These are phyloP conservation scores for Rhimphoctona megacephalus DNA, from an alignment of 2,888 invertebrate genomes.

Conservation along the genomic window DNA sequence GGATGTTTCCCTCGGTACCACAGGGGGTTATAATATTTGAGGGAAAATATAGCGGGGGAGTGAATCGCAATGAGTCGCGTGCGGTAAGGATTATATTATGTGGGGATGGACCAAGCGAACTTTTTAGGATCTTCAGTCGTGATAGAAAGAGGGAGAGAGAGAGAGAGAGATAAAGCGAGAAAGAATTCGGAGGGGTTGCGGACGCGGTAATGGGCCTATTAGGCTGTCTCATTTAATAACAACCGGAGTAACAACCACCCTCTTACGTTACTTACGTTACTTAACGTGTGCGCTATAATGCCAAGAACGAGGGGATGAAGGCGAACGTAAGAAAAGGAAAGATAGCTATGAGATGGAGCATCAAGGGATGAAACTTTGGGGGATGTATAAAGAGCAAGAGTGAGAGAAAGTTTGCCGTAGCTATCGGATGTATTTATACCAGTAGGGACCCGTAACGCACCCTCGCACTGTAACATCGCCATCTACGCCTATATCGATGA, in stretches of 20 bases:
- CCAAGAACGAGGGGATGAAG: constrained; percentile 34
- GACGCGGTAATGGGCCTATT: constrained; percentile 84
- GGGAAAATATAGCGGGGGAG: constrained; percentile 69
- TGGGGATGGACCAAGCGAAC: constrained; percentile 79
- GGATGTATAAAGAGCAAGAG: constrained; percentile 33
- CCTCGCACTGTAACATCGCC: constrained; percentile 45
- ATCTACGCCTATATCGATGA: constrained; percentile 41
- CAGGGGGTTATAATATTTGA: constrained; percentile 58
- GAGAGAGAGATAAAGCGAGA: neutral
- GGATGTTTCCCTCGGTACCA: constrained; percentile 24
- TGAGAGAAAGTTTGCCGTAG: constrained; percentile 53
- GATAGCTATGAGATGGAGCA: constrained; percentile 70
- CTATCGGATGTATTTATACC: constrained; percentile 61
- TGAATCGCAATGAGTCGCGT: constrained; percentile 74
- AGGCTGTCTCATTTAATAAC: constrained; percentile 85
- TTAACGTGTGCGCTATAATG: constrained; percentile 74
- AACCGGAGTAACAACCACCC: constrained; percentile 83
- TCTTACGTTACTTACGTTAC: constrained; percentile 83
- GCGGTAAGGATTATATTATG: constrained; percentile 83
- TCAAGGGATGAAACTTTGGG: constrained; percentile 78
- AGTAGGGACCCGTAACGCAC: constrained; percentile 50
- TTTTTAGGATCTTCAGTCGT: constrained; percentile 11
- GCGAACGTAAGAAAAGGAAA: constrained; percentile 36
- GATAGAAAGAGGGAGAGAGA: neutral
- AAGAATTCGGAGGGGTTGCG: constrained; percentile 63